Conservation (phyloP, 2,797 vertebrate species). For the Macropus fuliginosus region DNA sequence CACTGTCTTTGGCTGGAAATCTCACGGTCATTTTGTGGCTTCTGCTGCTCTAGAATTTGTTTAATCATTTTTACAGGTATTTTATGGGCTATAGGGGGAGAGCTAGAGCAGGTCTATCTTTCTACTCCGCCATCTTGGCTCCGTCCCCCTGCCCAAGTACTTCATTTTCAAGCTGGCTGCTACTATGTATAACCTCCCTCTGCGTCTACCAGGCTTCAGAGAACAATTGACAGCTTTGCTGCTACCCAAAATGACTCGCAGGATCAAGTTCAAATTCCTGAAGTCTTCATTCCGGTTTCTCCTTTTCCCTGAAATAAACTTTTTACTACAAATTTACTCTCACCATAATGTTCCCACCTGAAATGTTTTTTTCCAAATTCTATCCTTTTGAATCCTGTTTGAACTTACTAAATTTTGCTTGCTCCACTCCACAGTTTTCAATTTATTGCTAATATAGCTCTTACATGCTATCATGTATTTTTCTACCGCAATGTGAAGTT, state of each 20-base stretch:
- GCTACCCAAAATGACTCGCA: not conserved
- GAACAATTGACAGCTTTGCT: not conserved
- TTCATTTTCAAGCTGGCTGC: not conserved
- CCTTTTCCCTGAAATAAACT: not conserved
- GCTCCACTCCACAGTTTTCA: not conserved
- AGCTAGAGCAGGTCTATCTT: too few species aligned
- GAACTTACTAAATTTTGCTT: not conserved
- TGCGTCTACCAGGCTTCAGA: not conserved
- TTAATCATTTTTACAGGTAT: too few species aligned
- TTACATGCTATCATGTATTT: not conserved
- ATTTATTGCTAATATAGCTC: not conserved
- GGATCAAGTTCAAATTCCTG: not conserved
- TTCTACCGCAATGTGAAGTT: not conserved
- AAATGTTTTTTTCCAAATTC: not conserved
- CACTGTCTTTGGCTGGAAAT: too few species aligned
- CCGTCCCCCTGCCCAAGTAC: not conserved
- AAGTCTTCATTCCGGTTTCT: not conserved
- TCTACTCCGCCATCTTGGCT: too few species aligned
- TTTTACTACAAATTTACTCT: not conserved
- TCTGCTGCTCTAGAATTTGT: too few species aligned
- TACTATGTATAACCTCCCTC: not conserved
- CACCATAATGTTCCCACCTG: not conserved
- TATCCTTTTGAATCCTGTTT: not conserved
- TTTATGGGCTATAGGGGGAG: too few species aligned
- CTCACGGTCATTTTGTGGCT: too few species aligned